Percentiles rank a stretch among this genome's conserved stretches.
These are phyloP conservation scores for Caenorhabditis plicata DNA, from an alignment of 2,888 invertebrate genomes.

Conservation along the genomic window DNA sequence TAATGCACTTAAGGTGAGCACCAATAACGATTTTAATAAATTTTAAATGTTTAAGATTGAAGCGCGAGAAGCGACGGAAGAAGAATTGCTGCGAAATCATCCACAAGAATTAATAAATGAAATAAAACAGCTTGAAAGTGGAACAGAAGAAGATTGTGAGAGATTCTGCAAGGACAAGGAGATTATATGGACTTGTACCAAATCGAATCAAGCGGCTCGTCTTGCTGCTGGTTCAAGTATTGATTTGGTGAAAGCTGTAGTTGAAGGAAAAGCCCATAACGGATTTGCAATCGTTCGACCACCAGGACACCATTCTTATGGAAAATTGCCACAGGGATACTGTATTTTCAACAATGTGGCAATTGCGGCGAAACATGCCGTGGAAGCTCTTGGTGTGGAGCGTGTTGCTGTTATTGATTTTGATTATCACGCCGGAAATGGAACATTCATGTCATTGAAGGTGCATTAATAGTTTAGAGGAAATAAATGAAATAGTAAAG, in stretches of 20 bases:
- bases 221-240: conserved; percentile 47
- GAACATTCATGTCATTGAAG: conserved; percentile 39
- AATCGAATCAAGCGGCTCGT: conserved; percentile 39
- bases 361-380: conserved; percentile 81
- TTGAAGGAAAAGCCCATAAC: conserved; percentile 68
- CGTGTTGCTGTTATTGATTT: conserved; percentile 46
- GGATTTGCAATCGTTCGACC: conserved; percentile 96
- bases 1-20: conserved; percentile 36
- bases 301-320: conserved; percentile 83
- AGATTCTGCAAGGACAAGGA: conserved; percentile 49
- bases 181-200: conserved; percentile 46
- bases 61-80: conserved; percentile 46
- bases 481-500: no score
- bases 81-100: conserved; percentile 44
- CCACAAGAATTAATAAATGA: conserved; percentile 38
- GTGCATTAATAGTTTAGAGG: no score
- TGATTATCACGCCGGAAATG: conserved; percentile 51
- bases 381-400: conserved; percentile 43
- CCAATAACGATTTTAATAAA: no score
- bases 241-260: conserved; percentile 45
- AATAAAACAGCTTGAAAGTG: conserved; percentile 23
- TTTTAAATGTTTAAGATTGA: no score
- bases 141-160: conserved; percentile 41
- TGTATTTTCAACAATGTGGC: conserved; percentile 98
- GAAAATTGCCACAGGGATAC: conserved; percentile 74